phyloP scores from a whole-genome alignment of 2,797 vertebrate genomes.

The Pseudopleuronectes americanus region DNA sequence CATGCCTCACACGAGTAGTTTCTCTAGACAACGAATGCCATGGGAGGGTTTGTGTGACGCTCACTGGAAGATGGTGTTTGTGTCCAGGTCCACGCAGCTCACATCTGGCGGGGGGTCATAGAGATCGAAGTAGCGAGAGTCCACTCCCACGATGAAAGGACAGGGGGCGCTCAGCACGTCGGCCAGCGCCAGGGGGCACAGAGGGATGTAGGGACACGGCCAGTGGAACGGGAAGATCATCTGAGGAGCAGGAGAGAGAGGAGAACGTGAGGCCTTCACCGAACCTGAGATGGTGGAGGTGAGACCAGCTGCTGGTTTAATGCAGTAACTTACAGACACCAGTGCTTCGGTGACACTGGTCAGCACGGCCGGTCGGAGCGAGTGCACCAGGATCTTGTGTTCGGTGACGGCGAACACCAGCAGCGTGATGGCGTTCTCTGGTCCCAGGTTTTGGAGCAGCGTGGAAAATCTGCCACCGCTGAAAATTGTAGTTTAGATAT shows the following conservation, averaged over 20 bases:
- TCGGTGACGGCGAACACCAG: constrained; percentile 96
- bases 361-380: constrained; percentile 93
- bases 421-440: constrained; percentile 93
- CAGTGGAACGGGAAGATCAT: constrained; percentile 99
- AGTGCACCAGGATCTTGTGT: constrained; percentile 98
- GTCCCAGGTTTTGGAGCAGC: constrained; percentile 95
- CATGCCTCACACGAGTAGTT: neutral
- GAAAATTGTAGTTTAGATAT: neutral
- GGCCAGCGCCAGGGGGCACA: constrained; percentile 95
- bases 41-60: constrained; percentile 3
- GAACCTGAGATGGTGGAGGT: no score
- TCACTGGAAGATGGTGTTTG: constrained; percentile 99
- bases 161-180: constrained; percentile 96
- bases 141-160: constrained; percentile 97
- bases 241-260: constrained; percentile 67
- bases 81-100: constrained; percentile 98
- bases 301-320: no score
- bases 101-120: constrained; percentile 97
- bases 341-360: constrained; percentile 97
- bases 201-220: constrained; percentile 96
- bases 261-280: neutral
- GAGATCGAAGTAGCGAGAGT: constrained; percentile 98
- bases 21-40: neutral
- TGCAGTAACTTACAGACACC: constrained; percentile 90
- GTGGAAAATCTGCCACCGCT: constrained; percentile 95